A percentile compares a stretch with the other conserved stretches of the same genome.
Conservation (phyloP, 2,888 invertebrate genomes). For the Osmoderma eremita region DNA sequence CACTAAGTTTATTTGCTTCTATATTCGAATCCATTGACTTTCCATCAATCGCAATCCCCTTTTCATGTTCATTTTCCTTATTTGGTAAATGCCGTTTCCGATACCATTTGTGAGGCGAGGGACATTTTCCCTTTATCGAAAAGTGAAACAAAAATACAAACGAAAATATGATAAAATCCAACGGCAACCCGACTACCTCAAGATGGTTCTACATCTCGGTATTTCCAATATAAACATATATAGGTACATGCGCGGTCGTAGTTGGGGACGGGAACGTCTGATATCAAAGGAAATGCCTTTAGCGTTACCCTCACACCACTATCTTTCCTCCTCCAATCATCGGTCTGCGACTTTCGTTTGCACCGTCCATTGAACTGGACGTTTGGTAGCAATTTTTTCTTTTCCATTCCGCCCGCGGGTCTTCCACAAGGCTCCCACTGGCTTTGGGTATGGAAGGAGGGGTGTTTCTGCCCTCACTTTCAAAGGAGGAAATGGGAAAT, state of each 20-base stretch:
- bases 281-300: slow-evolving; percentile 27
- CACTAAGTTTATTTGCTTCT: no score
- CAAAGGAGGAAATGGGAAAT: slow-evolving; percentile 46
- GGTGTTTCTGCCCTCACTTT: slow-evolving; percentile 37
- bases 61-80: neutral
- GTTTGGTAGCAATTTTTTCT: slow-evolving; percentile 25
- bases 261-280: slow-evolving; percentile 3
- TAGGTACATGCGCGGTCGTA: neutral
- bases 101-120: no score
- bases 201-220: neutral
- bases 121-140: no score
- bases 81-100: no score
- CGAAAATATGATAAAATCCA: slow-evolving; percentile 31
- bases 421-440: neutral
- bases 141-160: neutral
- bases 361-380: slow-evolving; percentile 21
- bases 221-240: slow-evolving; percentile 14
- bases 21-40: no score
- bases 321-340: neutral
- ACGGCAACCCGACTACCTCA: neutral
- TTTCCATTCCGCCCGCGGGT: neutral
- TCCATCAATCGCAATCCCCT: no score
- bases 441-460: no score
- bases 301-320: no score
- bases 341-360: neutral